These are phyloP conservation scores for Drosophila fuyamai DNA, from an alignment of 1,140 invertebrate genomes.

Conservation along the genomic window DNA sequence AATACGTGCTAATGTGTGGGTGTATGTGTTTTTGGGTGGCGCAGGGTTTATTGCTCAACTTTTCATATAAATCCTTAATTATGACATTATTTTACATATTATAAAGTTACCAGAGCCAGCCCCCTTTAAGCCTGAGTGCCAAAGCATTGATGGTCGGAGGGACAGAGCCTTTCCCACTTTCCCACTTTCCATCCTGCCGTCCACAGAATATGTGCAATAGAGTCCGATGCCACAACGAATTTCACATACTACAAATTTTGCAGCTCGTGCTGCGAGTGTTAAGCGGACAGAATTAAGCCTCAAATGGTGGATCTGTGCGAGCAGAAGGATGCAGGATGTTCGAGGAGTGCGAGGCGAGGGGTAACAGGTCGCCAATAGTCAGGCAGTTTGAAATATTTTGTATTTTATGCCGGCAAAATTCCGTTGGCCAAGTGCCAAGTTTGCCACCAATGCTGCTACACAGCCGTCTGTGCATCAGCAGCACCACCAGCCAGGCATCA, in stretches of 20 bases:
- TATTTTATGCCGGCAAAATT: conserved; percentile 74
- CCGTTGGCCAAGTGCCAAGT: conserved; percentile 75
- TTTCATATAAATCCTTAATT: conserved; percentile 80
- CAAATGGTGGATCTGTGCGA: conserved; percentile 47
- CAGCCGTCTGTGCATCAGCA: conserved; percentile 36
- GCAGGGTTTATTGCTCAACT: conserved; percentile 63
- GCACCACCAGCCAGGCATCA: conserved; percentile 40
- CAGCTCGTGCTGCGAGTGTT: conserved; percentile 54
- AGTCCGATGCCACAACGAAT: conserved; percentile 66
- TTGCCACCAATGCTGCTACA: conserved; percentile 63
- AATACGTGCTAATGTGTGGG: conserved; percentile 28
- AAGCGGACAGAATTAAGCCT: conserved; percentile 73
- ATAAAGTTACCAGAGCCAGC: conserved; percentile 36
- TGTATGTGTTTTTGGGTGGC: background rate
- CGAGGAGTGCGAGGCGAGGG: conserved; percentile 1
- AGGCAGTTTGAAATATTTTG: conserved; percentile 71
- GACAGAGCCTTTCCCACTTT: background rate
- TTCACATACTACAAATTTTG: conserved; percentile 73
- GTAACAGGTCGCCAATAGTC: conserved; percentile 55
- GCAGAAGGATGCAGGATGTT: conserved; percentile 8
- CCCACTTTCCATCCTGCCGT: background rate
- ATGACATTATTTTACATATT: conserved; percentile 80
- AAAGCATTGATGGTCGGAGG: conserved; percentile 13
- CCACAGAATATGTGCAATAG: conserved; percentile 29
- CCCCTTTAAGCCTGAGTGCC: conserved; percentile 3